Conservation (phyloP, 2,888 invertebrate genomes). For the Aproaerema taeniolella region DNA sequence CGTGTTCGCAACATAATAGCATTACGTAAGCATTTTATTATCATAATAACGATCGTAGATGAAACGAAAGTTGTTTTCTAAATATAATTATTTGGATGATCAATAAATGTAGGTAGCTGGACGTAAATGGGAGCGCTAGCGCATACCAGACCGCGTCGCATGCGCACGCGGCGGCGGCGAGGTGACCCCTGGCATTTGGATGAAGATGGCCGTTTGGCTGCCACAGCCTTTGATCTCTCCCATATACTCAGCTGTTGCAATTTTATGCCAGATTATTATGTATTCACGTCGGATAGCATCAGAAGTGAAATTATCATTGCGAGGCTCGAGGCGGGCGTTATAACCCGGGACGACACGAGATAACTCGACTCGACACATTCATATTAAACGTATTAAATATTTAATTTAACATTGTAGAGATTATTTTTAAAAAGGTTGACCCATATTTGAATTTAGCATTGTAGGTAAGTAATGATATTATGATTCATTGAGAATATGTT, state of each 20-base stretch:
- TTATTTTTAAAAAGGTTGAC: too few species aligned
- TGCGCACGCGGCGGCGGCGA: conserved; percentile 15
- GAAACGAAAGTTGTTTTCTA: conserved; percentile 17
- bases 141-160: conserved; percentile 46
- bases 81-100: conserved; percentile 16
- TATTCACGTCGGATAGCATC: conserved; percentile 39
- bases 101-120: conserved; percentile 22
- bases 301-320: conserved; percentile 49
- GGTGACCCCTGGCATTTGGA: conserved; percentile 60
- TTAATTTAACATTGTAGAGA: too few species aligned
- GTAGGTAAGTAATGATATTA: too few species aligned
- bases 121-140: conserved; percentile 36
- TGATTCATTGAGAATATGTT: too few species aligned
- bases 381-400: too few species aligned
- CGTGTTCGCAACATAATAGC: background rate
- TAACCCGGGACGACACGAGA: conserved; percentile 39
- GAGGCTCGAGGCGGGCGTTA: conserved; percentile 29
- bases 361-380: conserved; percentile 8
- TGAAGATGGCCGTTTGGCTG: conserved; percentile 57
- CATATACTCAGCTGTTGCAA: conserved; percentile 47
- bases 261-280: conserved; percentile 59
- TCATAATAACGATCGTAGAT: conserved; percentile 5
- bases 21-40: conserved; percentile 4
- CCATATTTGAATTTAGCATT: too few species aligned
- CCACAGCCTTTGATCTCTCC: conserved; percentile 60